Conservation (phyloP, 1,140 invertebrate species). For the Drosophila leontia region DNA sequence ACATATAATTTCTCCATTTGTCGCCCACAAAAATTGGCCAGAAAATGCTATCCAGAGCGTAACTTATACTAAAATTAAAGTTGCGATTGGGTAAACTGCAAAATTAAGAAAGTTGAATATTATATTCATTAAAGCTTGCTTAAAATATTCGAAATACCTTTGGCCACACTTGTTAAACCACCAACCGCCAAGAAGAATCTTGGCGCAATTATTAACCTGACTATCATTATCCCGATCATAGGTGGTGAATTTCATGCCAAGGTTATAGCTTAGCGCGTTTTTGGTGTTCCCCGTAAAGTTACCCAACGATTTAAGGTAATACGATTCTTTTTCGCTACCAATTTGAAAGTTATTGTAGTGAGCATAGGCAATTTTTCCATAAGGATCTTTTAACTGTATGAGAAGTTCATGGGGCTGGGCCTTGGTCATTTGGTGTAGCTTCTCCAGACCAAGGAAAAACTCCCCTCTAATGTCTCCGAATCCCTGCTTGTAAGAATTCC, state of each 20-base stretch:
- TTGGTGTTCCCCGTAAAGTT: background rate
- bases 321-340: background rate
- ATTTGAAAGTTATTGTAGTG: background rate
- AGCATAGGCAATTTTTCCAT: background rate
- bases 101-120: background rate
- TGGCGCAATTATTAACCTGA: rapidly evolving
- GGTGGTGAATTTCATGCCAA: background rate
- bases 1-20: background rate
- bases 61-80: background rate
- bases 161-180: background rate
- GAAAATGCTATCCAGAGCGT: background rate
- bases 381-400: background rate
- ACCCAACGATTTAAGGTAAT: background rate
- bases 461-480: background rate
- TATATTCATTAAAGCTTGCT: rapidly evolving
- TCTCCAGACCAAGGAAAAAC: background rate
- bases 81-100: background rate
- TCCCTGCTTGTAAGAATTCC: background rate
- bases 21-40: background rate
- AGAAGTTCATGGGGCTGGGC: background rate
- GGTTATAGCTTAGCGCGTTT: background rate
- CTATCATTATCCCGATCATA: background rate
- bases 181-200: background rate
- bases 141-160: background rate
- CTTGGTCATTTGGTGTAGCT: background rate